Conservation (phyloP, 2,888 invertebrate genomes). For the Stenurella melanura region DNA sequence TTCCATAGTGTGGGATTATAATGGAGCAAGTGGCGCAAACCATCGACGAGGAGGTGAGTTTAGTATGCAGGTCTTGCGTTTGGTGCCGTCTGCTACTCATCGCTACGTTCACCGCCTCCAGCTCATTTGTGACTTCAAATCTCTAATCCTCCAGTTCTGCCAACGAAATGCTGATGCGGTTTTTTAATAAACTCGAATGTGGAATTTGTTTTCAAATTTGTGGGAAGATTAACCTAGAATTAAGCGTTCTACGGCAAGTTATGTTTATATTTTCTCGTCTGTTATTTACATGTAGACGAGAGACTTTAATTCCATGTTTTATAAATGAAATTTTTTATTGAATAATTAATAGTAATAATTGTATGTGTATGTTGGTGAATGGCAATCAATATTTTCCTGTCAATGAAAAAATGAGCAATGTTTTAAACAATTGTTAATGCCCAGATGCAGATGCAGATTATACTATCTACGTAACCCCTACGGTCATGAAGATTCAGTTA, state of each 20-base stretch:
- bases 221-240: slow-evolving; percentile 35
- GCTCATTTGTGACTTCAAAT: slow-evolving; percentile 59
- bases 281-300: neutral
- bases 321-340: neutral
- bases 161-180: slow-evolving; percentile 38
- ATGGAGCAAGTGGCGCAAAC: slow-evolving; percentile 59
- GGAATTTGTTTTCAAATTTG: slow-evolving; percentile 29
- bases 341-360: neutral
- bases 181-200: slow-evolving; percentile 47
- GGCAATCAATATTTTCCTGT: no score
- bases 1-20: slow-evolving; percentile 60
- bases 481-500: no score
- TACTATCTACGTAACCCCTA: no score
- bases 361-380: no score
- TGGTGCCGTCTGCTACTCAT: slow-evolving; percentile 70
- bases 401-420: no score
- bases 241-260: slow-evolving; percentile 25
- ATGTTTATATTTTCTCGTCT: slow-evolving; percentile 33
- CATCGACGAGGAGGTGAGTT: slow-evolving; percentile 59
- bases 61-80: slow-evolving; percentile 66
- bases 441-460: no score
- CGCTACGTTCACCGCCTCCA: slow-evolving; percentile 61
- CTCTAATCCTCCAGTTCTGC: slow-evolving; percentile 53
- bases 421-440: no score
- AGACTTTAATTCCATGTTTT: neutral